phyloP scores from a whole-genome alignment of 2,113 vertebrate genomes.

The Carassius gibelio region DNA sequence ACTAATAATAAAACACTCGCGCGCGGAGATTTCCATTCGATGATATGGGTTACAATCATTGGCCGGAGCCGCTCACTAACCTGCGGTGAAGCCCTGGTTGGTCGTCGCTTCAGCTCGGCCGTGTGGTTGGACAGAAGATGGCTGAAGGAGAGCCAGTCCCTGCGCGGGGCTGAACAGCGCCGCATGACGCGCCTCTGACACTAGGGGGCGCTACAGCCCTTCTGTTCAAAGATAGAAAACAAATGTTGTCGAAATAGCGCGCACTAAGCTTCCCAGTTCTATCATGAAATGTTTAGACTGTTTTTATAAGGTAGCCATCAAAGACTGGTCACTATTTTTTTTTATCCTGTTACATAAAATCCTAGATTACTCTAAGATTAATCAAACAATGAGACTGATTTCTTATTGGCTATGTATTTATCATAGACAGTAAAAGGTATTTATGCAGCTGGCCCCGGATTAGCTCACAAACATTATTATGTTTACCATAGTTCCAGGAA shows the following conservation, averaged over 20 bases:
- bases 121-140: constrained; percentile 94
- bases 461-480: no score
- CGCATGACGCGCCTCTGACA: neutral
- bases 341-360: no score
- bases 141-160: constrained; percentile 99
- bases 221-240: neutral
- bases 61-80: constrained; percentile 97
- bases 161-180: constrained; percentile 75
- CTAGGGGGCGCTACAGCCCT: neutral
- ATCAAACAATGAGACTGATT: no score
- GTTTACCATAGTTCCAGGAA: no score
- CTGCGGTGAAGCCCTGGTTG: constrained; percentile 83
- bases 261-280: no score
- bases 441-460: no score
- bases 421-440: no score
- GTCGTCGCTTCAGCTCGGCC: constrained; percentile 34
- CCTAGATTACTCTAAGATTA: no score
- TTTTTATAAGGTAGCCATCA: no score
- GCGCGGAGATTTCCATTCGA: constrained; percentile 97
- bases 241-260: neutral
- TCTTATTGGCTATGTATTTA: no score
- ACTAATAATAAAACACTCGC: constrained; percentile 74
- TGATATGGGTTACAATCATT: constrained; percentile 98
- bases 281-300: no score
- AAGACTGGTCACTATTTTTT: no score